Evolutionary conservation across 2,888 invertebrate genomes (phyloP), one percentile per base, ranked within the genome.

Genomic region (Pterobdella sp.): DNA sequence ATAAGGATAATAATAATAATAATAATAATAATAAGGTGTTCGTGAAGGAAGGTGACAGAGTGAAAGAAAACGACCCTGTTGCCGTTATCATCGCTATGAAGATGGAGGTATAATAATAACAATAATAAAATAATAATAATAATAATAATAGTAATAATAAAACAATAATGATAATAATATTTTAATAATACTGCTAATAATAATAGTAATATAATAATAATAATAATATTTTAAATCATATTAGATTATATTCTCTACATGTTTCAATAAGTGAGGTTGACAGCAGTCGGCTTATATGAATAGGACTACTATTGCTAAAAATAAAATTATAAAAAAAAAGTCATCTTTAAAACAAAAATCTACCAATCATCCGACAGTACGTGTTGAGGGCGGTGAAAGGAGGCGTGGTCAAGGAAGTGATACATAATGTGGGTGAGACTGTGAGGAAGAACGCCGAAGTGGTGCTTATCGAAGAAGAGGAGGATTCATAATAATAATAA

Each of bases 21-120:
- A n/a, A n/a, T n/a, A n/a, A n/a, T n/a, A n/a, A n/a, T n/a, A n/a
- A n/a, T n/a, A n/a, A n/a, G n/a, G 86, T 97, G 88, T 70, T 63
- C 31, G 93, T 97, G 1, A 87, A 88, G 75, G 86, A 88, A 34
- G 95, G 94, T 0, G 91, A 94, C 79, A 78, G 82, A 79, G 94
- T 98, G 1, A 88, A 89, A 76, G 88, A 89, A 81, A 96, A 95
- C 0, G 94, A 97, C 81, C 89, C 92, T 0, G 85, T 99, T 1
- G 89, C 96, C 75, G 91, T 96, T 65, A 90, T 98, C 81, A 94
- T 95, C 77, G 98, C 98, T 0, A 98, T 98, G 98, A 98, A 99
- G 87, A 99, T 99, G 98, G 98, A 98, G 86, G 88, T 88, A 81
- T 82, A n/a, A n/a, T n/a, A n/a, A n/a, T n/a, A n/a, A n/a, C n/a